A percentile compares a stretch with the other conserved stretches of the same genome.
Conservation (phyloP, 2,113 vertebrate genomes). For the Pantherophis guttatus region DNA sequence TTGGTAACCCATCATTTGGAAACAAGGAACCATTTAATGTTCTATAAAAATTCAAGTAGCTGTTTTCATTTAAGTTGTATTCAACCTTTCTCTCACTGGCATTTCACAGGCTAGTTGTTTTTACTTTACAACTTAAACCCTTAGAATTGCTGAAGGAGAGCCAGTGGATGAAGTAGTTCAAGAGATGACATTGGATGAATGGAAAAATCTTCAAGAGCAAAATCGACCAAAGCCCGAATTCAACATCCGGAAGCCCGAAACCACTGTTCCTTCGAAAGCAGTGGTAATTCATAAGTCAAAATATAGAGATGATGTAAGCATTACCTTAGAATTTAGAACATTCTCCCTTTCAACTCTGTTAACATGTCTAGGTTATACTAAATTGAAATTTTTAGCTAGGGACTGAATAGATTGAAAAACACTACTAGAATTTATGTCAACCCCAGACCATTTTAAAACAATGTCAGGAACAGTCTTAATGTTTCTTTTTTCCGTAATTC, state of each 20-base stretch:
- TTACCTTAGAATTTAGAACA: conserved; percentile 42
- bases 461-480: not conserved
- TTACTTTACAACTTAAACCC: conserved; percentile 56
- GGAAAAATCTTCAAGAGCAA: conserved; percentile 88
- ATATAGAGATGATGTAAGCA: conserved; percentile 76
- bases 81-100: conserved; percentile 23
- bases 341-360: conserved; percentile 17
- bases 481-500: not conserved
- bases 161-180: conserved; percentile 76
- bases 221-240: conserved; percentile 86
- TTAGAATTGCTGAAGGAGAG: conserved; percentile 72
- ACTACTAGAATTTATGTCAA: not conserved
- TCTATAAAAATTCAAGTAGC: conserved; percentile 20
- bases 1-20: no score
- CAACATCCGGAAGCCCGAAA: conserved; percentile 90
- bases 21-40: not conserved
- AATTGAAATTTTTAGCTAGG: conserved; percentile 22
- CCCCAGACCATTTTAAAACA: not conserved
- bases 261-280: conserved; percentile 86
- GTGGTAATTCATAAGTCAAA: conserved; percentile 94
- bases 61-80: conserved; percentile 24
- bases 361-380: not conserved
- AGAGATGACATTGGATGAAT: conserved; percentile 96
- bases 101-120: conserved; percentile 50
- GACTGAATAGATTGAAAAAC: conserved; percentile 1